Conservation (phyloP, 2,797 vertebrate species). For the Enteromius viviparus region DNA sequence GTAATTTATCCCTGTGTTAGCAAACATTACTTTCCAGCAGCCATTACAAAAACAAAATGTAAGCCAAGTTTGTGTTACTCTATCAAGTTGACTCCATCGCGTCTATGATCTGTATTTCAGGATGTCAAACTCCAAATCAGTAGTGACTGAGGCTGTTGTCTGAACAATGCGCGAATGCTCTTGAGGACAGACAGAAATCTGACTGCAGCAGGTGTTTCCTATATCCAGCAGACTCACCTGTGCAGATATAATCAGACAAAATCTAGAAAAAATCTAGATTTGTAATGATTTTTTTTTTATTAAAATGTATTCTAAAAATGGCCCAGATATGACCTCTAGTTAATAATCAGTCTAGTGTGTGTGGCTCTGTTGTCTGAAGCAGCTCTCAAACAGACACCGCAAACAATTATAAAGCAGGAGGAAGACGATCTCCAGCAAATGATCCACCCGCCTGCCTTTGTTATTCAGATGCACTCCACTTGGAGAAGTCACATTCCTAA, state of each 20-base stretch:
- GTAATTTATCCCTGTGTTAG: background rate
- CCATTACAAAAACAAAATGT: background rate
- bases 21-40: background rate
- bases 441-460: constrained; percentile 63
- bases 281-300: background rate
- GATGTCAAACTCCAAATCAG: constrained; percentile 6
- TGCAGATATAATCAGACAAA: constrained; percentile 4
- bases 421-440: constrained; percentile 51
- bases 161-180: background rate
- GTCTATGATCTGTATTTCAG: constrained; percentile 9
- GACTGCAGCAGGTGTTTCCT: constrained; percentile 45
- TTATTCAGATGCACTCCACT: constrained; percentile 69
- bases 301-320: background rate
- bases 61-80: background rate
- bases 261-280: constrained; percentile 13
- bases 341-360: background rate
- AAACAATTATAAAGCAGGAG: constrained; percentile 33
- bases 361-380: background rate
- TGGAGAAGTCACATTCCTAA: constrained; percentile 67
- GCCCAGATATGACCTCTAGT: constrained; percentile 7
- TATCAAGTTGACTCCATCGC: background rate
- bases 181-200: background rate
- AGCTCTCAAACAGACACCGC: constrained; percentile 46
- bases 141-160: constrained; percentile 10
- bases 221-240: background rate